A percentile compares a stretch with the other conserved stretches of the same genome.
phyloP scores from a whole-genome alignment of 2,113 vertebrate species.

The Ploceus nigricollis region DNA sequence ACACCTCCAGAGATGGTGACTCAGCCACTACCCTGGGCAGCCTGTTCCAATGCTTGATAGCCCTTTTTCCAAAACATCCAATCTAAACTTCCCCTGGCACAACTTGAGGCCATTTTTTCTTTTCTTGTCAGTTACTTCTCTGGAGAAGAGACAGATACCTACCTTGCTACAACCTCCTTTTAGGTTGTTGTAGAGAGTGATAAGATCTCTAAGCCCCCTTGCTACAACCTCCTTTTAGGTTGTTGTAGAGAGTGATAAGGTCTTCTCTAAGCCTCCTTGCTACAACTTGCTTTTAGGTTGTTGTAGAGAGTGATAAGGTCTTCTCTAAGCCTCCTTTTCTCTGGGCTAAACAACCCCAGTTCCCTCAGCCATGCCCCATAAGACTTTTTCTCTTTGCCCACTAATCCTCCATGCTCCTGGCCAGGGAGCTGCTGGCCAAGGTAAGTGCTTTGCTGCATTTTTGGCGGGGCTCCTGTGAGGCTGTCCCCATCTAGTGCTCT shows the following conservation, averaged over 20 bases:
- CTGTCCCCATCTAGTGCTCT: neutral
- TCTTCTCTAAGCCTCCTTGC: neutral
- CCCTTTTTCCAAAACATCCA: neutral
- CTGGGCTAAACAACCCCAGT: neutral
- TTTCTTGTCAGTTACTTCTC: neutral
- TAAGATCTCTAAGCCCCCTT: neutral
- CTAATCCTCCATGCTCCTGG: neutral
- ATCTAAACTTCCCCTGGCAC: neutral
- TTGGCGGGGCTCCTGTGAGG: neutral
- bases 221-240: too few relatives aligned
- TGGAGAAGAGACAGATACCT: neutral
- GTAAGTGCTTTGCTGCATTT: neutral
- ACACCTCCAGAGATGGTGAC: neutral
- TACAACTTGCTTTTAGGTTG: neutral
- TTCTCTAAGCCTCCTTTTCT: neutral
- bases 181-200: neutral
- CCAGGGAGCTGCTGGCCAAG: neutral
- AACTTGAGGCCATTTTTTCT: neutral
- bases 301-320: neutral
- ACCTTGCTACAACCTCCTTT: neutral
- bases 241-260: neutral
- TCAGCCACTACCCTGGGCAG: neutral
- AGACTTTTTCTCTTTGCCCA: neutral
- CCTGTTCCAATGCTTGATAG: neutral
- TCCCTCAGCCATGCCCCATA: neutral